Base-by-base conservation (phyloP, 1,140 invertebrate species). In the Diorhabda sublineata region DNA sequence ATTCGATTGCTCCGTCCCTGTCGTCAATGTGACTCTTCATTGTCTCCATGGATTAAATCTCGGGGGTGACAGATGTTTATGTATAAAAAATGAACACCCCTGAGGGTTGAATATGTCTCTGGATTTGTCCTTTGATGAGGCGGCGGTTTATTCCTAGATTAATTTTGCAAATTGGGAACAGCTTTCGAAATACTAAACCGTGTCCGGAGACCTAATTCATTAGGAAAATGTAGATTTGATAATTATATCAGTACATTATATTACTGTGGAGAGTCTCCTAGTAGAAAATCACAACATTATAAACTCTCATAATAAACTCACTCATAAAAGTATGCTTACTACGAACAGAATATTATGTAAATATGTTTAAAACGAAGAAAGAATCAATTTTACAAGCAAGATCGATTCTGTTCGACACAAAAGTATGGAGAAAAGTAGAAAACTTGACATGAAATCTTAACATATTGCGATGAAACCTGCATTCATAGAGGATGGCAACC, bases 41-140 rank as follows among this genome's bases (percentile, higher is more conserved):
- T 11, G 57, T 60, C 11, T 60, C 65, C 11, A 52, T 45, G 9
- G 44, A 56, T 9, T 45, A 42, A 58, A 66, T 42, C 58, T 60
- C 45, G 56, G 57, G 57, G 11, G 65, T 45, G 65, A 67, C 65
- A 67, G 65, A 67, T 67, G 65, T 67, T 67, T 67, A 67, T 67
- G 65, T 43, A 67, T 67, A 67, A 67, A 67, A 67, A 67, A 67
- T 67, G 56, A 67, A 67, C 65, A 60, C 56, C 44, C 26, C 65
- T 42, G 11, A 45, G 11, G 63, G 65, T 67, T 43, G 41, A 7
- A 52, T 44, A 43, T 43, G 11, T 45, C 9, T 59, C 65, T 56
- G 52, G 9, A 60, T 26, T 43, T 56, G 63, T 43, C 43, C 58
- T n/a, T 47, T 67, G 47, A 52, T 60, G 45, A 43, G 58, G 58